These are phyloP conservation scores for Panopea generosa DNA, from an alignment of 2,888 invertebrate species.

Conservation along the genomic window DNA sequence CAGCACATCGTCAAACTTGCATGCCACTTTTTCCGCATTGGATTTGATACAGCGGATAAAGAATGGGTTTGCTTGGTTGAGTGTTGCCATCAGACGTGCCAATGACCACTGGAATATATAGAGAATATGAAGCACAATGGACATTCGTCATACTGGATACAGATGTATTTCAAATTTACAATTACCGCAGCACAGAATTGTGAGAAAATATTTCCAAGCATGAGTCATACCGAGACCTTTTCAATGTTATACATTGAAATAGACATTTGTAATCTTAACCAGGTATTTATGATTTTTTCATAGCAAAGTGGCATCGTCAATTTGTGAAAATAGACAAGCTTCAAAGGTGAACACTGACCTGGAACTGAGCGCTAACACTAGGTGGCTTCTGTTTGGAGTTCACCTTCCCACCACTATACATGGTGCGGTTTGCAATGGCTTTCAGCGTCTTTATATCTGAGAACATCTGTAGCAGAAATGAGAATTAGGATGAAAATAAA, in stretches of 20 bases:
- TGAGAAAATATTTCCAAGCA: too few relatives aligned
- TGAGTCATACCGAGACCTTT: too few relatives aligned
- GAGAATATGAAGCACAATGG: too few relatives aligned
- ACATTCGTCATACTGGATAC: too few relatives aligned
- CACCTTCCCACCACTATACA: constrained; percentile 80
- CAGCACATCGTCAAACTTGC: constrained; percentile 96
- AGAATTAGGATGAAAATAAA: too few relatives aligned
- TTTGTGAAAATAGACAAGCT: too few relatives aligned
- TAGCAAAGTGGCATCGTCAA: too few relatives aligned
- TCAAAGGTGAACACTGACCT: constrained; percentile 74
- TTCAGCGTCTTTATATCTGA: constrained; percentile 97
- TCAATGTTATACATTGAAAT: too few relatives aligned
- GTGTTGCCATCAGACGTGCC: constrained; percentile 95
- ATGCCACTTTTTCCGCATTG: constrained; percentile 95
- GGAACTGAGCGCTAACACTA: constrained; percentile 97
- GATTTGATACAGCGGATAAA: constrained; percentile 97
- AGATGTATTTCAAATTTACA: too few relatives aligned
- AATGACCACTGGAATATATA: constrained; percentile 91
- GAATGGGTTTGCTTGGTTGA: constrained; percentile 95
- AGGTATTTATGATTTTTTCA: too few relatives aligned
- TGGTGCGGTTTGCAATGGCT: constrained; percentile 92
- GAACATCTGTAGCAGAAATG: constrained; percentile 88
- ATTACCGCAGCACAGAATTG: too few relatives aligned
- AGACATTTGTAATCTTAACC: too few relatives aligned
- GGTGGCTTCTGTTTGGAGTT: constrained; percentile 89